Base-by-base conservation (phyloP, 2,888 invertebrate genomes). In the Crioceris asparagi region DNA sequence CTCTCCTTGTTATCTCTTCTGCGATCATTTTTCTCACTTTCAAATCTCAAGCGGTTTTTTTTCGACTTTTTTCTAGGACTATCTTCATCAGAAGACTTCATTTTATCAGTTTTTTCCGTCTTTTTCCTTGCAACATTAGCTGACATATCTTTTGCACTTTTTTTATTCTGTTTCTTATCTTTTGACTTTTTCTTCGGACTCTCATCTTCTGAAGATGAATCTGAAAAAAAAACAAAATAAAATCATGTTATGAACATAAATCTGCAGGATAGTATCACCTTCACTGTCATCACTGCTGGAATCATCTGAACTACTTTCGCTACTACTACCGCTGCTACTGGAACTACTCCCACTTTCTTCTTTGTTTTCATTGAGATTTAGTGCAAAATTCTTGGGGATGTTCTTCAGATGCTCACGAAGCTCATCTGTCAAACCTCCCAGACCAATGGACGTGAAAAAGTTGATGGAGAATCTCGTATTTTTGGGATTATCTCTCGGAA, bases 391-490 rank as follows among this genome's bases (percentile, higher is more conserved):
- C 41, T 51, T 52, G 7, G 53, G 54, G 44, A 44, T 50, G 51
- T 45, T 54, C 43, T 49, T 59, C 39, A 55, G 43, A 40, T 60
- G 56, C 39, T 66, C 56, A 38, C 48, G 38, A 8, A 53, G 36
- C 54, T 91, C 92, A 66, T 93, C 92, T 0, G 97, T 98, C 2
- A 98, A 69, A 1, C 94, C 96, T 38, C 97, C 97, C 36, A 98
- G 72, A 51, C 97, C 94, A 57, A 94, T 94, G 0, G 92, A 88
- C 0, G 94, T 94, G 63, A 96, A 96, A 68, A 94, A 96, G 60
- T 96, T 96, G 33, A 98, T 97, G 0, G 97, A 86, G 67, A 98
- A 98, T 55, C 97, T 71, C 0, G 96, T 94, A 60, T 97, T 92
- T 58, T 88, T 81, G 0, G 97, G 96, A 68, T 94, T 88, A 59